Evolutionary conservation across 2,888 invertebrate genomes (phyloP).

Genomic region (Thera obeliscata): DNA sequence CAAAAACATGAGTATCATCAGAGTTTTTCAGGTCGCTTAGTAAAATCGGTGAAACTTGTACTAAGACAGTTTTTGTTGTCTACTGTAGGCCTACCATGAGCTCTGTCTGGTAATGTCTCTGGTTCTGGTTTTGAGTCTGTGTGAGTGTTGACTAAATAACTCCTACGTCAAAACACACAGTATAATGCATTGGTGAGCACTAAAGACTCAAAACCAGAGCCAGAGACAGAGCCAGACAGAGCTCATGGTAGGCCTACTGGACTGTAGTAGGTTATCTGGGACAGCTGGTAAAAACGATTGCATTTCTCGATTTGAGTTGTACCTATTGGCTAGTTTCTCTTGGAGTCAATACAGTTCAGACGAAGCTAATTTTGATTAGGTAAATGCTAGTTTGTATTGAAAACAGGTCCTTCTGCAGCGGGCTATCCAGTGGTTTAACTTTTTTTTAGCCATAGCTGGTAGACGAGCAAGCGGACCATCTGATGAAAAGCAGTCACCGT

Average conservation of each 20-base stretch:
- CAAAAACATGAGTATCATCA: conserved; percentile 19
- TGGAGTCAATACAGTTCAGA: conserved; percentile 6
- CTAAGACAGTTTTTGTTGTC: conserved; percentile 26
- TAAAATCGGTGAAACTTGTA: conserved; percentile 34
- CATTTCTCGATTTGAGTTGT: conserved; percentile 8
- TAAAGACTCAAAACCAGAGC: too few species aligned
- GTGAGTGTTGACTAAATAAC: too few species aligned
- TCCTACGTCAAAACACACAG: too few species aligned
- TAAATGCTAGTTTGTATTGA: background rate
- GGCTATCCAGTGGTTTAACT: too few species aligned
- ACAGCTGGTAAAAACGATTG: conserved; percentile 21
- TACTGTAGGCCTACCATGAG: background rate
- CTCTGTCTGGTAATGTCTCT: too few species aligned
- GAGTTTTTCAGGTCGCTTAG: conserved; percentile 15
- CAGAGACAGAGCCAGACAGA: too few species aligned
- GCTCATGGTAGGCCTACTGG: background rate
- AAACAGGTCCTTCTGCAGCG: too few species aligned
- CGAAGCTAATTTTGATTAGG: background rate
- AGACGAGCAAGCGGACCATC: too few species aligned
- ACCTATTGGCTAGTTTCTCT: conserved; percentile 9
- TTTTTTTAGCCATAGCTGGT: too few species aligned
- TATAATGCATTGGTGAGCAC: too few species aligned
- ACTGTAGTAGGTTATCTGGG: conserved; percentile 20
- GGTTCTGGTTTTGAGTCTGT: too few species aligned
- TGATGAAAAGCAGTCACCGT: too few species aligned